Conservation (phyloP, 1,140 invertebrate genomes). For the Gryllus bimaculatus region DNA sequence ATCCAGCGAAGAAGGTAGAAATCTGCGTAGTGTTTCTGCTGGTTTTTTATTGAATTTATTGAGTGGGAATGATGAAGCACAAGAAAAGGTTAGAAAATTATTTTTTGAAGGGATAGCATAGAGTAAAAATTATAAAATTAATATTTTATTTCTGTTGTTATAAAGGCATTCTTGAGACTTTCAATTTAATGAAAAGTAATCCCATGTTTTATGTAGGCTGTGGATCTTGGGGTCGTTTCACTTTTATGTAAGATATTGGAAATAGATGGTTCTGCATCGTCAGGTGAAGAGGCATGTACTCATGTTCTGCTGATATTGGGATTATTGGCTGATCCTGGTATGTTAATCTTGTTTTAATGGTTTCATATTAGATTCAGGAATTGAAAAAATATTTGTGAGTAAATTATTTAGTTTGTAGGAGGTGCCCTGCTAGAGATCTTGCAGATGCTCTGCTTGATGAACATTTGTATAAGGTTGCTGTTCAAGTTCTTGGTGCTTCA, state of each 20-base stretch:
- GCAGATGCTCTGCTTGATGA: conserved; percentile 37
- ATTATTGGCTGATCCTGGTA: conserved; percentile 58
- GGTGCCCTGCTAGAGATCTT: not conserved
- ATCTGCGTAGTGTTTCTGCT: conserved; percentile 43
- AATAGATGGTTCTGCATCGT: conserved; percentile 32
- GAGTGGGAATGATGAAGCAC: conserved; percentile 57
- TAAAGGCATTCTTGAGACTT: too few relatives aligned
- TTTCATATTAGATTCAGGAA: conserved; percentile 27
- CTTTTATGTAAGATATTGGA: conserved; percentile 44
- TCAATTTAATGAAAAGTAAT: conserved; percentile 14
- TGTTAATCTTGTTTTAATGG: conserved; percentile 21
- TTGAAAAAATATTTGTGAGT: conserved; percentile 29
- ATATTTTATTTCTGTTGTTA: too few relatives aligned
- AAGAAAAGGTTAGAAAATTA: conserved; percentile 27
- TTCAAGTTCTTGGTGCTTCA: conserved; percentile 49
- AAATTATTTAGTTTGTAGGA: conserved; percentile 28
- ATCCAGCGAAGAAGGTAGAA: conserved; percentile 27
- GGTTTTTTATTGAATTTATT: conserved; percentile 72
- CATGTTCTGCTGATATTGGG: conserved; percentile 63
- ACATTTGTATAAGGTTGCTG: conserved; percentile 44
- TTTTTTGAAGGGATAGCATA: too few relatives aligned
- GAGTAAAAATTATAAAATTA: too few relatives aligned
- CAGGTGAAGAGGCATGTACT: conserved; percentile 48
- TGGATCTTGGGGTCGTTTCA: conserved; percentile 57
- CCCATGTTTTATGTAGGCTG: conserved; percentile 35